These are phyloP conservation scores for Pogonocichla stellata DNA, from an alignment of 2,113 vertebrate species.

Conservation along the genomic window DNA sequence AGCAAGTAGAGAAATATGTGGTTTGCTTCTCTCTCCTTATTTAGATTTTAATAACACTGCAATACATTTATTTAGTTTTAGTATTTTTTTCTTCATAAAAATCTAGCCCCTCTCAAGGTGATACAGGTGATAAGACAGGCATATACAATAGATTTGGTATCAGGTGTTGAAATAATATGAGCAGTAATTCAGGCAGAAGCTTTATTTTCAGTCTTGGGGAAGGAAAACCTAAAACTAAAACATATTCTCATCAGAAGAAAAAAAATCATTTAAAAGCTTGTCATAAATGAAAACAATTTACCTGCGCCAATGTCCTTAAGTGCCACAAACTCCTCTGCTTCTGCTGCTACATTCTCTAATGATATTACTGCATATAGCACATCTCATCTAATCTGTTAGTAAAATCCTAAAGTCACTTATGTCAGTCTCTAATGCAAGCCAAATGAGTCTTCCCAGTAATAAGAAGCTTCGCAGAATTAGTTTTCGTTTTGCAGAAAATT, in stretches of 20 bases:
- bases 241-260: constrained; percentile 30
- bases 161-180: constrained; percentile 27
- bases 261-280: constrained; percentile 65
- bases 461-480: constrained; percentile 99
- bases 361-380: constrained; percentile 90
- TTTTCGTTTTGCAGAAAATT: constrained; percentile 99
- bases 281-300: constrained; percentile 83
- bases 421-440: constrained; percentile 98
- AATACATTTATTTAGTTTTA: constrained; percentile 34
- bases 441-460: constrained; percentile 96
- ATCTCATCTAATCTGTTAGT: constrained; percentile 97
- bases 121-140: constrained; percentile 52
- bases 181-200: constrained; percentile 46
- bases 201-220: constrained; percentile 26
- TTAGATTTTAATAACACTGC: constrained; percentile 11
- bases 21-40: constrained; percentile 20
- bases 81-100: constrained; percentile 55
- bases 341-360: constrained; percentile 84
- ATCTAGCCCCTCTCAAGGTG: constrained; percentile 13
- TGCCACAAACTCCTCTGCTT: constrained; percentile 77
- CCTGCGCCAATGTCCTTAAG: constrained; percentile 74
- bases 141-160: constrained; percentile 44
- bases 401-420: constrained; percentile 99
- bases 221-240: constrained; percentile 59
- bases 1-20: background rate